Percentiles rank a stretch among this genome's conserved stretches.
These are phyloP conservation scores for Tolypeutes matacus DNA, from an alignment of 2,797 vertebrate species.

Conservation along the genomic window DNA sequence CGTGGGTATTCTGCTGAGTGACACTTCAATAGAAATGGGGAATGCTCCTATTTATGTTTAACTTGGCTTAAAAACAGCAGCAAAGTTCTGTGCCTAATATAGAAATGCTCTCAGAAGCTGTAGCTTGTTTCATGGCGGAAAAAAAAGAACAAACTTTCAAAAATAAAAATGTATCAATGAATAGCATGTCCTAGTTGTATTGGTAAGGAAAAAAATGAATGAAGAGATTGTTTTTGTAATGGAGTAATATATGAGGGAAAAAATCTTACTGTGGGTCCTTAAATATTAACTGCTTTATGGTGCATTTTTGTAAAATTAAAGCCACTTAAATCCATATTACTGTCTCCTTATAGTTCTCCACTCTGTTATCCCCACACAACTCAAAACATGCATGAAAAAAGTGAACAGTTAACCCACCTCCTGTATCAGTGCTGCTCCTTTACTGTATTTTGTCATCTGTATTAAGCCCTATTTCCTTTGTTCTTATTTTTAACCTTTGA, in stretches of 20 bases:
- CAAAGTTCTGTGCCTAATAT: slow-evolving; percentile 69
- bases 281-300: not conserved
- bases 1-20: slow-evolving; percentile 69
- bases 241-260: not conserved
- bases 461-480: not conserved
- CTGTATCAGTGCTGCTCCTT: fast-evolving
- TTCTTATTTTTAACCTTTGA: not conserved
- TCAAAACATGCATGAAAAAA: not conserved
- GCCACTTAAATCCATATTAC: not conserved
- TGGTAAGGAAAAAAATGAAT: slow-evolving; percentile 56
- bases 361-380: not conserved
- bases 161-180: slow-evolving; percentile 74
- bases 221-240: not conserved
- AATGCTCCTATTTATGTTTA: slow-evolving; percentile 75
- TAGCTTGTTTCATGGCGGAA: slow-evolving; percentile 56
- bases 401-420: not conserved
- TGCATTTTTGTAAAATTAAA: slow-evolving; percentile 10
- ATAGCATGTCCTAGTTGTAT: slow-evolving; percentile 60
- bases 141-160: slow-evolving; percentile 51
- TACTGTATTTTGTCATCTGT: not conserved
- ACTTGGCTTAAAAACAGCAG: slow-evolving; percentile 75
- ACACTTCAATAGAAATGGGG: slow-evolving; percentile 70
- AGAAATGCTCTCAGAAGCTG: slow-evolving; percentile 68
- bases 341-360: slow-evolving; percentile 15
- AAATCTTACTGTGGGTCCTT: not conserved